phyloP scores from a whole-genome alignment of 2,113 vertebrate genomes.

The Plecturocebus donacophilus region DNA sequence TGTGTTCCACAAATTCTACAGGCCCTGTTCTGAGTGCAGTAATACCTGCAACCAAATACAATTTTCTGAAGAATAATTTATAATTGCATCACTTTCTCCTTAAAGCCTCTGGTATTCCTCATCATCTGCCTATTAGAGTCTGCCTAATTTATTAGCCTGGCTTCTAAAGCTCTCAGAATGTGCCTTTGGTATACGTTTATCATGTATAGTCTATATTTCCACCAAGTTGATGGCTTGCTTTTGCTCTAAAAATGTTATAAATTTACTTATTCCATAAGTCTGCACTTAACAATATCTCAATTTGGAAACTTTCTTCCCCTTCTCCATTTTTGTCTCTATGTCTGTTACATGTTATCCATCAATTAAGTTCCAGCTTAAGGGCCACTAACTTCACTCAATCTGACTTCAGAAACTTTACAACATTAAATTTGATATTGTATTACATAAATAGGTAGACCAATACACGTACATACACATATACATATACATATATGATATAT shows the following conservation, averaged over 20 bases:
- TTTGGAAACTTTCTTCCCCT: not conserved
- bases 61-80: not conserved
- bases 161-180: not conserved
- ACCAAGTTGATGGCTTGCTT: not conserved
- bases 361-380: not conserved
- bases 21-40: not conserved
- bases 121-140: not conserved
- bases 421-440: not conserved
- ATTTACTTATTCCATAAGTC: not conserved
- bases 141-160: not conserved
- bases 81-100: not conserved
- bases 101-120: not conserved
- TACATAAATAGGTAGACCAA: too few species aligned
- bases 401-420: not conserved
- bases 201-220: not conserved
- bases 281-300: not conserved
- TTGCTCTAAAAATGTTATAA: constrained; percentile 30
- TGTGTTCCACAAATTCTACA: not conserved
- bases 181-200: not conserved
- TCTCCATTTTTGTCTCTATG: not conserved
- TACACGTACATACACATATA: too few species aligned
- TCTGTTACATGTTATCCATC: not conserved
- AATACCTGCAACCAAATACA: not conserved
- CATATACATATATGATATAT: not conserved
- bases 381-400: not conserved